These are phyloP conservation scores for Tribolium castaneum DNA, from an alignment of 1,140 invertebrate species.

Conservation along the genomic window DNA sequence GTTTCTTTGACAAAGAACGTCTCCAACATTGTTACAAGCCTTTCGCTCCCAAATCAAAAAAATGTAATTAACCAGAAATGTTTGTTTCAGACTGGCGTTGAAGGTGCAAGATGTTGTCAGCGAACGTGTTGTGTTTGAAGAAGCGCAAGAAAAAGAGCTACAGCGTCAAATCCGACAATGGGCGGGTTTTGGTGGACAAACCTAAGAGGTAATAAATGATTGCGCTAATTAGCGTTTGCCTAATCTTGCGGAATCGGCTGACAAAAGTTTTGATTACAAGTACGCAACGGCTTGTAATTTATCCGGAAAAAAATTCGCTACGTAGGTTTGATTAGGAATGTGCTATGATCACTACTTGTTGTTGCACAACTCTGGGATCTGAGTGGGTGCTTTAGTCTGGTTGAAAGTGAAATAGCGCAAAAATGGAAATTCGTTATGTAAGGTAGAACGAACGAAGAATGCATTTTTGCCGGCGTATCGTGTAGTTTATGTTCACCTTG, in stretches of 20 bases:
- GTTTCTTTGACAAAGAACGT: too few species aligned
- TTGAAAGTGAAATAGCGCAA: background rate
- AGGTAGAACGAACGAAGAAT: slow-evolving; percentile 8
- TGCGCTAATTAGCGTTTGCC: background rate
- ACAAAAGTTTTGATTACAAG: slow-evolving; percentile 4
- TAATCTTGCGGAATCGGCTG: slow-evolving; percentile 3
- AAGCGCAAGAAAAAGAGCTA: slow-evolving; percentile 57
- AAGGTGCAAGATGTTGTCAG: slow-evolving; percentile 52
- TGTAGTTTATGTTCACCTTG: slow-evolving; percentile 4
- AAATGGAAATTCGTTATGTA: slow-evolving; percentile 9
- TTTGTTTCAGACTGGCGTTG: background rate
- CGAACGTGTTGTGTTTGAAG: slow-evolving; percentile 58
- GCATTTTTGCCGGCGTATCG: slow-evolving; percentile 10
- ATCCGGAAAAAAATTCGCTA: background rate
- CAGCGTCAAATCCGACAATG: slow-evolving; percentile 43
- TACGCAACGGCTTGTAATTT: background rate
- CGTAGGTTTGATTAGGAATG: slow-evolving; percentile 31
- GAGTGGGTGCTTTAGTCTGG: slow-evolving; percentile 4
- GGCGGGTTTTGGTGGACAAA: background rate
- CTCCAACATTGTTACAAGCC: too few species aligned
- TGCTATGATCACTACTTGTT: slow-evolving; percentile 31
- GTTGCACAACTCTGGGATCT: background rate
- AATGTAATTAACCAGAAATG: too few species aligned
- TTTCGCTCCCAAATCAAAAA: too few species aligned
- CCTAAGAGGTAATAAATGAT: slow-evolving; percentile 11